Evolutionary conservation across 2,797 vertebrate genomes (phyloP).

Genomic region (Cynodonichthys magdalenae): DNA sequence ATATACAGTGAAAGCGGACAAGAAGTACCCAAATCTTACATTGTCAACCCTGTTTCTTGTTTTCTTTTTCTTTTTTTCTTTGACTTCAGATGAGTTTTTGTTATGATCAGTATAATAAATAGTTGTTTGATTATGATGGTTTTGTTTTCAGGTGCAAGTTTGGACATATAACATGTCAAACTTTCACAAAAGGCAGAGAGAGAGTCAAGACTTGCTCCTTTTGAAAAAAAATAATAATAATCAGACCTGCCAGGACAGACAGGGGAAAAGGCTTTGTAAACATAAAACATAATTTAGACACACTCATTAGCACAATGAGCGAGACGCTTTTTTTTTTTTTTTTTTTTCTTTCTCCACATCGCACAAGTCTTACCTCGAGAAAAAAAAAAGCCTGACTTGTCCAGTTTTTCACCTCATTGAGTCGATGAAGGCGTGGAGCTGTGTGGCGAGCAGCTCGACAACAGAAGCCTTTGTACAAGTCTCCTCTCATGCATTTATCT

Average conservation of each 20-base stretch:
- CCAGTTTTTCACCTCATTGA: slow-evolving; percentile 70
- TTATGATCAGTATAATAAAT: slow-evolving; percentile 75
- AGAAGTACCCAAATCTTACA: slow-evolving; percentile 50
- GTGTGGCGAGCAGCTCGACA: slow-evolving; percentile 59
- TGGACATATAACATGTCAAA: slow-evolving; percentile 58
- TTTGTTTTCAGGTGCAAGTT: slow-evolving; percentile 54
- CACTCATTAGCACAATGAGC: slow-evolving; percentile 53
- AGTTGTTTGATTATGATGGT: slow-evolving; percentile 59
- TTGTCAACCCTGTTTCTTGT: slow-evolving; percentile 47
- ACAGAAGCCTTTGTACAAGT: slow-evolving; percentile 73
- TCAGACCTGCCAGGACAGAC: slow-evolving; percentile 31
- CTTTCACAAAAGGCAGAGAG: slow-evolving; percentile 68
- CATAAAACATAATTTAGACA: slow-evolving; percentile 71
- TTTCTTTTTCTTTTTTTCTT: not conserved
- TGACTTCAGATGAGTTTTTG: slow-evolving; percentile 33
- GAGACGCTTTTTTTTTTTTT: slow-evolving; percentile 34
- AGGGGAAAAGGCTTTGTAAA: slow-evolving; percentile 68
- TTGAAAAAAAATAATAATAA: slow-evolving; percentile 15
- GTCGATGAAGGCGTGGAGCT: slow-evolving; percentile 63
- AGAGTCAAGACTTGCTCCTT: slow-evolving; percentile 56
- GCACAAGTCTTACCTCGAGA: slow-evolving; percentile 42
- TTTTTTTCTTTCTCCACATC: slow-evolving; percentile 50
- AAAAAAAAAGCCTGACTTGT: slow-evolving; percentile 39
- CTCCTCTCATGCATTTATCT: slow-evolving; percentile 71
- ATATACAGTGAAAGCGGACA: slow-evolving; percentile 64